Percentiles rank a stretch among this genome's conserved stretches.
Conservation (phyloP, 2,888 invertebrate species). For the Drosophila rubida region DNA sequence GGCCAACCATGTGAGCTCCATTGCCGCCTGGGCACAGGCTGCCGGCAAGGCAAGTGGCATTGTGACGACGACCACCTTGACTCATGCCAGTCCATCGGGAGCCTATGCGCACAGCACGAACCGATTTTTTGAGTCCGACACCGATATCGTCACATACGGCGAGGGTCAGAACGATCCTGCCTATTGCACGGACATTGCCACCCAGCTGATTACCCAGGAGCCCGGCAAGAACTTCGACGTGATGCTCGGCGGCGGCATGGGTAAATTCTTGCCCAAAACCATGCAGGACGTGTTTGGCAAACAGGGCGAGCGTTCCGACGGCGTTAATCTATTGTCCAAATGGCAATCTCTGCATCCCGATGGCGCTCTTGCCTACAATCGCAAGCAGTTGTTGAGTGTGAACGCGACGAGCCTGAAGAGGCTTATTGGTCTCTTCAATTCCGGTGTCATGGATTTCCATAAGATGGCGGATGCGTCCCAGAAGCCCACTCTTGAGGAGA, state of each 20-base stretch:
- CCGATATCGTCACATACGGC: slow-evolving; percentile 85
- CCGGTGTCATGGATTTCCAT: slow-evolving; percentile 87
- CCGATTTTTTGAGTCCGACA: slow-evolving; percentile 89
- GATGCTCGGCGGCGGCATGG: slow-evolving; percentile 82
- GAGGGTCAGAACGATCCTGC: slow-evolving; percentile 83
- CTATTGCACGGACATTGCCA: slow-evolving; percentile 89
- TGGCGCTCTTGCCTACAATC: slow-evolving; percentile 79
- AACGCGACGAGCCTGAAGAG: slow-evolving; percentile 85
- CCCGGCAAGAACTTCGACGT: slow-evolving; percentile 90
- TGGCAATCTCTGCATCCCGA: slow-evolving; percentile 86
- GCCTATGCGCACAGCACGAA: slow-evolving; percentile 89
- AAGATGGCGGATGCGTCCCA: slow-evolving; percentile 84
- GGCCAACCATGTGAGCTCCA: slow-evolving; percentile 87
- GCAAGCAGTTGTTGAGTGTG: slow-evolving; percentile 78
- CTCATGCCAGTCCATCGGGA: slow-evolving; percentile 91
- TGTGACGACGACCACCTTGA: slow-evolving; percentile 91
- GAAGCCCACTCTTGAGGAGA: slow-evolving; percentile 88
- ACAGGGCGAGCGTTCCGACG: slow-evolving; percentile 87
- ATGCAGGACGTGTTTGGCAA: slow-evolving; percentile 86
- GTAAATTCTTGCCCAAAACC: slow-evolving; percentile 74
- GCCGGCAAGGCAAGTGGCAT: slow-evolving; percentile 88
- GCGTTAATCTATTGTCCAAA: slow-evolving; percentile 88
- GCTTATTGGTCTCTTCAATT: slow-evolving; percentile 86
- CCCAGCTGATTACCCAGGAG: slow-evolving; percentile 88
- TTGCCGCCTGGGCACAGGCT: slow-evolving; percentile 89